Evolutionary conservation across 2,888 invertebrate species (phyloP).

Genomic region (Aleiodes testaceus): DNA sequence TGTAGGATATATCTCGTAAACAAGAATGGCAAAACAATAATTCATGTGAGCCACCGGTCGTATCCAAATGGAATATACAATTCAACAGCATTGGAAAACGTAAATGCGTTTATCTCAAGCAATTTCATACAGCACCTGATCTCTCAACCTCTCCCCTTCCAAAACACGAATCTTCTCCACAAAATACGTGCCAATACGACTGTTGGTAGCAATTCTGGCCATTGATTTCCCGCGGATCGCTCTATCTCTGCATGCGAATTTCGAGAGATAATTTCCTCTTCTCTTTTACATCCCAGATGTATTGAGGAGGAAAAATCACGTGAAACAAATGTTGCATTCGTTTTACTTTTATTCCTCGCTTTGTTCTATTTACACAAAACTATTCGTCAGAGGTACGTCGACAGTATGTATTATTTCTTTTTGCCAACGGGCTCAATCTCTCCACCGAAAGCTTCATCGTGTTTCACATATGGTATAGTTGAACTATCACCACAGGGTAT

Average conservation of each 20-base stretch:
- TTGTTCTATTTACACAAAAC: neutral
- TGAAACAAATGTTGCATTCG: neutral
- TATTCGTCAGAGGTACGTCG: neutral
- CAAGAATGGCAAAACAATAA: slow-evolving; percentile 34
- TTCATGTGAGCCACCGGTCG: slow-evolving; percentile 20
- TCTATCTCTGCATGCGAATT: neutral
- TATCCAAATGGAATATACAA: slow-evolving; percentile 19
- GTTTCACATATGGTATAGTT: neutral
- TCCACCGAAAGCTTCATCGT: slow-evolving; percentile 5
- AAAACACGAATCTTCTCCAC: slow-evolving; percentile 6
- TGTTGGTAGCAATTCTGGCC: slow-evolving; percentile 20
- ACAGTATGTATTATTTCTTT: slow-evolving; percentile 6
- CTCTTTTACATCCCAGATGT: neutral
- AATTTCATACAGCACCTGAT: slow-evolving; percentile 39
- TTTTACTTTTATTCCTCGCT: neutral
- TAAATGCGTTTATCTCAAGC: slow-evolving; percentile 39
- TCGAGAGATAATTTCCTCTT: neutral
- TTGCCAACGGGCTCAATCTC: slow-evolving; percentile 23
- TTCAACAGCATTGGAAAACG: slow-evolving; percentile 17
- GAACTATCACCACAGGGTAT: slow-evolving; percentile 3
- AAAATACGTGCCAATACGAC: slow-evolving; percentile 28
- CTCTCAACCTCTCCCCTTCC: neutral
- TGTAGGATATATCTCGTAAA: slow-evolving; percentile 18
- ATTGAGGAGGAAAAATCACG: neutral
- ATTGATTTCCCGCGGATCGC: slow-evolving; percentile 31